Percentiles rank a stretch among this genome's conserved stretches.
phyloP scores from a whole-genome alignment of 2,888 invertebrate genomes.

The Escarpia spicata region DNA sequence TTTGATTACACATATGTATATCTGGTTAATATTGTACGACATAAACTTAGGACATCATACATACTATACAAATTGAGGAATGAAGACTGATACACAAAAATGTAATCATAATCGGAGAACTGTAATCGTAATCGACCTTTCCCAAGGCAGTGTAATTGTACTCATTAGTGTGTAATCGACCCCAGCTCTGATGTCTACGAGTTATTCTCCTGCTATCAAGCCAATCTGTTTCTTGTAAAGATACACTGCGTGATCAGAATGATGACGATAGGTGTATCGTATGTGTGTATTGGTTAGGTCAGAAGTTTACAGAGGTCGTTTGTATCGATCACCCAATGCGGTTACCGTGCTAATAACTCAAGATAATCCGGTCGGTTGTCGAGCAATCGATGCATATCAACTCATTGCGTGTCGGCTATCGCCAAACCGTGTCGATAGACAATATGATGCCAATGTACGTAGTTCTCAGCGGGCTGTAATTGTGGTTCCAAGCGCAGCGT shows the following conservation, averaged over 20 bases:
- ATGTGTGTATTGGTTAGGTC: not conserved
- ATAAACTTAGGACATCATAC: no score
- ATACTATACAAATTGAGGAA: no score
- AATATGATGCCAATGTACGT: not conserved
- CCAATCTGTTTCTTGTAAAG: no score
- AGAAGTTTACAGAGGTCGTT: not conserved
- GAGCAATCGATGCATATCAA: not conserved
- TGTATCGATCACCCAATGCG: not conserved
- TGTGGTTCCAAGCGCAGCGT: not conserved
- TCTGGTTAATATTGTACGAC: no score
- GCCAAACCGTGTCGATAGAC: not conserved
- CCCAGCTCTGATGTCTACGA: no score
- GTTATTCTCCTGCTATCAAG: no score
- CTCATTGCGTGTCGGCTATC: not conserved
- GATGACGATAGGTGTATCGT: not conserved
- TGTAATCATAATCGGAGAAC: no score
- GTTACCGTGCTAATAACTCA: not conserved
- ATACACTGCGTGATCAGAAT: not conserved
- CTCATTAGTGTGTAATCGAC: no score
- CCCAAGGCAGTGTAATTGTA: no score
- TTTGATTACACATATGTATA: no score
- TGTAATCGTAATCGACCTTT: no score
- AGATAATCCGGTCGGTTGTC: slow-evolving; percentile 6
- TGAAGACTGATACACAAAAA: no score
- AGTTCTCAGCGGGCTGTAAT: not conserved